Evolutionary conservation across 2,888 invertebrate genomes (phyloP).

Genomic region (Anthophora plumipes): DNA sequence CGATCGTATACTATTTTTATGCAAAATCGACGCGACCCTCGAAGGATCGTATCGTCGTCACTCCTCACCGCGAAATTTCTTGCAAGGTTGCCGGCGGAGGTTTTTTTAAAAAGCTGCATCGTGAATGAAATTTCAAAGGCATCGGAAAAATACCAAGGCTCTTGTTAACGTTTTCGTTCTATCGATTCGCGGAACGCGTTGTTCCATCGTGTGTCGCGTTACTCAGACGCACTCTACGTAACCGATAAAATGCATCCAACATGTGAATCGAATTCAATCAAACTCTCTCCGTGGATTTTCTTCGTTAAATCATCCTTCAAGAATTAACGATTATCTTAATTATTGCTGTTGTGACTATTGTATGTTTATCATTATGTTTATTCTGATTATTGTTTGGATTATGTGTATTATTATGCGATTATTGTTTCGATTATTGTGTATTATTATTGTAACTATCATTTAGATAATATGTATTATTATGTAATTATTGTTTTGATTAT

Average conservation of each 20-base stretch:
- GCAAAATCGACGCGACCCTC: slow-evolving; percentile 22
- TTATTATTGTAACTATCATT: too few species aligned
- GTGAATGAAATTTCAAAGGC: slow-evolving; percentile 23
- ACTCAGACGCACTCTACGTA: background rate
- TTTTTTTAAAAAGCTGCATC: slow-evolving; percentile 12
- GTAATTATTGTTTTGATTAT: too few species aligned
- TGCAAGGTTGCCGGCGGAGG: slow-evolving; percentile 9
- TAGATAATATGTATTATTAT: too few species aligned
- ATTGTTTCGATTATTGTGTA: too few species aligned
- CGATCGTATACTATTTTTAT: slow-evolving; percentile 52
- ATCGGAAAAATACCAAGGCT: slow-evolving; percentile 38
- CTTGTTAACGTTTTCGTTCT: slow-evolving; percentile 22
- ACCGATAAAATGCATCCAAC: background rate
- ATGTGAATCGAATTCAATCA: background rate
- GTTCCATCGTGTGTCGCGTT: background rate
- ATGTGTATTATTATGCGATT: too few species aligned
- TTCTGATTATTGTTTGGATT: too few species aligned
- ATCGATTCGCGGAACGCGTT: slow-evolving; percentile 35
- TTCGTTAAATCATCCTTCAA: background rate
- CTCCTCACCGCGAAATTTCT: slow-evolving; percentile 26
- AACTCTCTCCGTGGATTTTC: background rate
- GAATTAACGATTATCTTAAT: background rate
- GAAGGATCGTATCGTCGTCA: slow-evolving; percentile 17
- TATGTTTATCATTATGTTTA: too few species aligned
- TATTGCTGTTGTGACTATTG: too few species aligned